Evolutionary conservation across 2,888 invertebrate species (phyloP).

Genomic region (Bellardia pandia): DNA sequence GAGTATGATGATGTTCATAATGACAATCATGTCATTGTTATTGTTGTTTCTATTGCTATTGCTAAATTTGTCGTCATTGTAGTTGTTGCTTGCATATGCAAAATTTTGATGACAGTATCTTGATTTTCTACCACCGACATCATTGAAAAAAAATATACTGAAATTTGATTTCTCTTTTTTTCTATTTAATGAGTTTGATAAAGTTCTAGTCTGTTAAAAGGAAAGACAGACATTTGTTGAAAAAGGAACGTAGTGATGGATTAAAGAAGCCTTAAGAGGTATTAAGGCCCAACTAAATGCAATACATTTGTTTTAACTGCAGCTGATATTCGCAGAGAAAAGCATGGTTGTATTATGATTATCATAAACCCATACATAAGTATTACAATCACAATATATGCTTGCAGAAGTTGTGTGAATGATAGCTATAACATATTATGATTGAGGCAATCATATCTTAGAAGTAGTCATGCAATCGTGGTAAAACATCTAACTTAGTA

Average conservation of each 20-base stretch:
- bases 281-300: too few relatives aligned
- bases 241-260: not conserved
- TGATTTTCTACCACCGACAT: slow-evolving; percentile 41
- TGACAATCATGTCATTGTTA: slow-evolving; percentile 52
- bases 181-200: slow-evolving; percentile 34
- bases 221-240: not conserved
- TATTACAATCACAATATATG: too few relatives aligned
- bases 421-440: too few relatives aligned
- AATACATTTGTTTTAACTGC: too few relatives aligned
- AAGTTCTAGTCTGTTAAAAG: not conserved
- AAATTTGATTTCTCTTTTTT: not conserved
- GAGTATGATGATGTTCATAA: slow-evolving; percentile 32
- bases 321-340: too few relatives aligned
- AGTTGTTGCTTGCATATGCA: slow-evolving; percentile 19
- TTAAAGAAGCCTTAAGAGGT: not conserved
- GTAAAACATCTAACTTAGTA: too few relatives aligned
- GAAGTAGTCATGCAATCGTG: too few relatives aligned
- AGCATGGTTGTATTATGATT: too few relatives aligned
- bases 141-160: not conserved
- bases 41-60: slow-evolving; percentile 38
- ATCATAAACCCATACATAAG: too few relatives aligned
- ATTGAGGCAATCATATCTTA: too few relatives aligned
- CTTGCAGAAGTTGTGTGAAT: too few relatives aligned
- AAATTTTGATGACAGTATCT: slow-evolving; percentile 55
- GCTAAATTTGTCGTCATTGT: not conserved